Conservation (phyloP, 2,113 vertebrate genomes). For the Rynchops niger region DNA sequence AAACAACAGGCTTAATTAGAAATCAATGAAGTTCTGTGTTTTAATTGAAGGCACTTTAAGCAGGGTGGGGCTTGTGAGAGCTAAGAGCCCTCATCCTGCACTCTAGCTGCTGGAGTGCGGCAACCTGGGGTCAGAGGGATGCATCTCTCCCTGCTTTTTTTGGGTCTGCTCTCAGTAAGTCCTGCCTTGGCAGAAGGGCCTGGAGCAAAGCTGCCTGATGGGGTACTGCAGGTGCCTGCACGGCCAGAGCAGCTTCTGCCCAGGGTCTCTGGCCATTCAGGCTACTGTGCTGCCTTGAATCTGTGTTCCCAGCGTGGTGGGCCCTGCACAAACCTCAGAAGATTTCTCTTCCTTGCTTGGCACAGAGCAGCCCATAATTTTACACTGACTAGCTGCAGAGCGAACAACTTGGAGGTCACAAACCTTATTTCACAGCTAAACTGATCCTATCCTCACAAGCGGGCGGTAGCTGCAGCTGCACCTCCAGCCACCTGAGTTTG, state of each 20-base stretch:
- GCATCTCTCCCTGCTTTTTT: neutral
- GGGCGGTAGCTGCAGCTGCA: neutral
- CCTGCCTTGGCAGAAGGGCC: neutral
- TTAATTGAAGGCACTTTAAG: constrained; percentile 47
- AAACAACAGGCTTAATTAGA: constrained; percentile 65
- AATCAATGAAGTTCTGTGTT: constrained; percentile 64
- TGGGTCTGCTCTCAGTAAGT: neutral
- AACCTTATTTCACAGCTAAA: neutral
- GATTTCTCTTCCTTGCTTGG: neutral
- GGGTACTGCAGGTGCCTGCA: neutral
- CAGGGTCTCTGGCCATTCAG: neutral
- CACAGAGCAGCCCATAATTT: neutral
- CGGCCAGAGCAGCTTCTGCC: neutral
- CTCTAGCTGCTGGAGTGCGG: neutral
- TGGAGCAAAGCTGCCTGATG: neutral
- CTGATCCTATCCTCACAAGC: neutral
- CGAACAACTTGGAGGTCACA: neutral
- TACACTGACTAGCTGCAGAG: neutral
- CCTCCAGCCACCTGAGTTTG: neutral
- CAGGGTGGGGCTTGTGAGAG: neutral
- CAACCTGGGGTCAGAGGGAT: neutral
- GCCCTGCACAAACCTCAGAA: neutral
- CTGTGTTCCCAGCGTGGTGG: neutral
- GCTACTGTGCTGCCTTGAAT: neutral
- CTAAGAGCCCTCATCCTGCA: neutral